Base-by-base conservation (phyloP, 2,113 vertebrate species). In the Meriones unguiculatus region DNA sequence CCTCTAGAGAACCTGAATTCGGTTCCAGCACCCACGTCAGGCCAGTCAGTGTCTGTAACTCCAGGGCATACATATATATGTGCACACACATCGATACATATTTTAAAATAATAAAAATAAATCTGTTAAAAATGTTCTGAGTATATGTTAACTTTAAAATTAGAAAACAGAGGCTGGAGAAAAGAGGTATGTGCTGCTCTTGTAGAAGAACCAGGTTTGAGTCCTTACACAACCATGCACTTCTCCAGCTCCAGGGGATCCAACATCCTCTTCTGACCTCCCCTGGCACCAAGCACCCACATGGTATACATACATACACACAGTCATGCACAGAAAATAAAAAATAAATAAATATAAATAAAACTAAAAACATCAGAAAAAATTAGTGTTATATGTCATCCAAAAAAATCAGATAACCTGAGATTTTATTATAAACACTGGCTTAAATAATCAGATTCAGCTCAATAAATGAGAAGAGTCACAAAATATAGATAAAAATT, bases 361-460 rank as follows among this genome's bases (percentile, higher is more conserved):
- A 67, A 46, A 52, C 69, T 67, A 24, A 95, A 88, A 85, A 92
- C 20, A 90, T 87, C 8, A 89, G 87, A 75, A 90, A 97, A 90
- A 85, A 54, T n/a, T 28, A 87, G 20, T 70, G 69, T 7, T 85
- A 57, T n/a, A 82, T 95, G 59, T 77, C 17, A 75, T 6, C 35
- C 35, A 85, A 64, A 76, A 91, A 97, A 96, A 54, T 73, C 67
- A 96, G 32, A 94, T 89, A 86, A 62, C 80, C 65, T 95, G 15
- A 85, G 81, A 64, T 20, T 93, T 95, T 59, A 91, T 41, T 86
- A 89, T 4, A 90, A 90, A 87, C 24, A 82, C n/a, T 90, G 14
- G 11, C n/a, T 78, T 93, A n/a, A 88, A 64, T 30, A 87, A 91
- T 92, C 93, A 89, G 80, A 84, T 94, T 77, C 76, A 67, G 17